These are phyloP conservation scores for Sanderia malayensis DNA, from an alignment of 30 jellyfish, hydroid and myxozoan genomes.

Conservation along the genomic window DNA sequence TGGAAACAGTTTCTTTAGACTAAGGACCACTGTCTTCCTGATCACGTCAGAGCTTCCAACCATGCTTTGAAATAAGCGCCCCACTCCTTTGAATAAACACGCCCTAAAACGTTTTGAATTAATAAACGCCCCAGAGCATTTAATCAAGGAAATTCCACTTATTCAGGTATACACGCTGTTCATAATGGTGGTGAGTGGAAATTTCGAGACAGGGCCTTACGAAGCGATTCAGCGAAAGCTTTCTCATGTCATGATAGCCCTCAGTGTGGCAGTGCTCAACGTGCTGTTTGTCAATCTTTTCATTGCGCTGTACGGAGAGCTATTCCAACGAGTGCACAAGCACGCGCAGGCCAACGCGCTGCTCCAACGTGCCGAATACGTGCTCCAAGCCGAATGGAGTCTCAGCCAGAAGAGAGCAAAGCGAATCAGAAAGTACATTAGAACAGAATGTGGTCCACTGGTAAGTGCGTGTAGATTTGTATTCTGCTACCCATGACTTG, in stretches of 20 bases:
- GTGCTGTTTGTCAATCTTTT: conserved; percentile 39
- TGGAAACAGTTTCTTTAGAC: no score
- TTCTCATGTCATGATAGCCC: conserved; percentile 40
- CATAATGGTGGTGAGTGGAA: conserved; percentile 36
- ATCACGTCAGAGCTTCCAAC: no score
- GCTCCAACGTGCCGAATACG: conserved; percentile 51
- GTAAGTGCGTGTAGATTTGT: no score
- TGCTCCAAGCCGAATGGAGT: conserved; percentile 43
- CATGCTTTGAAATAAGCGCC: no score
- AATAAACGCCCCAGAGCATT: no score
- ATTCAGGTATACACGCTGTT: conserved; percentile 23
- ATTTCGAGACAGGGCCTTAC: conserved; percentile 23
- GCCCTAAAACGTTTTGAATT: no score
- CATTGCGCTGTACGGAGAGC: conserved; percentile 40
- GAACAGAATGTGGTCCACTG: conserved; percentile 50
- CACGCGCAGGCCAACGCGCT: conserved; percentile 66
- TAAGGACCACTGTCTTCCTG: no score
- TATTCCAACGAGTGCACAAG: conserved; percentile 37
- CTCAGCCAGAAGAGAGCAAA: conserved; percentile 11
- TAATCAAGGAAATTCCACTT: no score
- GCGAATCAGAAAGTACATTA: conserved; percentile 24
- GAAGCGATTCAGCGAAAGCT: conserved; percentile 17
- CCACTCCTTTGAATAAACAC: no score
- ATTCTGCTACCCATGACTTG: no score
- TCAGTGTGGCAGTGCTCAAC: conserved; percentile 26